Evolutionary conservation across 1,140 invertebrate species (phyloP).

Genomic region (Sinonovacula constricta): DNA sequence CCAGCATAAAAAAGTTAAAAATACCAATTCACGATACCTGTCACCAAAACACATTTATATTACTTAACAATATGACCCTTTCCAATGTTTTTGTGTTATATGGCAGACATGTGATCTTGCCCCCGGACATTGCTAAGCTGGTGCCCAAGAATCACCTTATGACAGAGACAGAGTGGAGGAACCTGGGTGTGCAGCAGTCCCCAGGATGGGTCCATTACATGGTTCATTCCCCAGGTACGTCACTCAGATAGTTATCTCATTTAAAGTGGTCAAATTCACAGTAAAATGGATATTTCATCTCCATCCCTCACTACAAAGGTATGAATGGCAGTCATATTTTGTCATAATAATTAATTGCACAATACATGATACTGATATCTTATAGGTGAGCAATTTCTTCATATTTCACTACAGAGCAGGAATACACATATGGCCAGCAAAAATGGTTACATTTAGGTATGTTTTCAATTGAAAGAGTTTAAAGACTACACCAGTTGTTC

Average conservation of each 20-base stretch:
- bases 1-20: too few relatives aligned
- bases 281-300: neutral
- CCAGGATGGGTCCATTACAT: constrained; percentile 98
- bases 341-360: neutral
- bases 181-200: constrained; percentile 96
- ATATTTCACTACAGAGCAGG: too few relatives aligned
- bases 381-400: too few relatives aligned
- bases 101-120: constrained; percentile 94
- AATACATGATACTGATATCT: neutral
- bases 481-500: too few relatives aligned
- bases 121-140: constrained; percentile 88
- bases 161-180: constrained; percentile 97
- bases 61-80: too few relatives aligned
- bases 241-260: neutral
- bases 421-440: too few relatives aligned
- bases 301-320: neutral
- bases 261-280: neutral
- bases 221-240: constrained; percentile 88
- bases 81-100: too few relatives aligned
- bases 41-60: too few relatives aligned
- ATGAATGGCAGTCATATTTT: neutral
- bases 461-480: too few relatives aligned
- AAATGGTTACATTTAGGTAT: too few relatives aligned
- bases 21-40: too few relatives aligned
- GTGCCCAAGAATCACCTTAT: constrained; percentile 95